Percentiles rank a stretch among this genome's conserved stretches.
These are phyloP conservation scores for Calyptomena viridis DNA, from an alignment of 2,113 vertebrate species.

Conservation along the genomic window DNA sequence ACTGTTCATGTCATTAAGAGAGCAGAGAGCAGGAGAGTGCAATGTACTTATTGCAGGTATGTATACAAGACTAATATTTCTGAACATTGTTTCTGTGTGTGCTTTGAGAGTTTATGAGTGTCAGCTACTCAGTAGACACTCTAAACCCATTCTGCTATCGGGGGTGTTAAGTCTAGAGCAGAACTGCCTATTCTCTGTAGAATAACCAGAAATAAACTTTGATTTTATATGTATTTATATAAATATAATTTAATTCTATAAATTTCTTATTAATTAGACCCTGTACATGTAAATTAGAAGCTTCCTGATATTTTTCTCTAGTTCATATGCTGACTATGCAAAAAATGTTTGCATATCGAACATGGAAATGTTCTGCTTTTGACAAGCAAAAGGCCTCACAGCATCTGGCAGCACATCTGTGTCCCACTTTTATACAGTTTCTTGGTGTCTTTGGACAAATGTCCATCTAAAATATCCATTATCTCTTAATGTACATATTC, in stretches of 20 bases:
- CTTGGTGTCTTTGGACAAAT: background rate
- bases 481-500: background rate
- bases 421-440: background rate
- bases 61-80: background rate
- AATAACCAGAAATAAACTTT: background rate
- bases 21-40: background rate
- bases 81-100: background rate
- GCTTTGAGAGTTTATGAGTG: background rate
- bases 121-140: background rate
- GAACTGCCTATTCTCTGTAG: background rate
- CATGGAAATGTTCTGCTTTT: background rate
- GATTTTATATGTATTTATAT: no score
- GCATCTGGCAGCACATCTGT: background rate
- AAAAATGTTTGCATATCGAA: background rate
- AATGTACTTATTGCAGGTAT: background rate
- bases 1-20: background rate
- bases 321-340: background rate
- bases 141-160: background rate
- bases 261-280: background rate
- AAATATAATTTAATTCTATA: no score
- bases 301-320: background rate
- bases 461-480: background rate
- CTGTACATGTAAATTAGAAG: background rate
- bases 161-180: background rate
- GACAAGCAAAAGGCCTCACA: background rate